These are phyloP conservation scores for Lagenorhynchus albirostris DNA, from an alignment of 2,113 vertebrate species.

Conservation along the genomic window DNA sequence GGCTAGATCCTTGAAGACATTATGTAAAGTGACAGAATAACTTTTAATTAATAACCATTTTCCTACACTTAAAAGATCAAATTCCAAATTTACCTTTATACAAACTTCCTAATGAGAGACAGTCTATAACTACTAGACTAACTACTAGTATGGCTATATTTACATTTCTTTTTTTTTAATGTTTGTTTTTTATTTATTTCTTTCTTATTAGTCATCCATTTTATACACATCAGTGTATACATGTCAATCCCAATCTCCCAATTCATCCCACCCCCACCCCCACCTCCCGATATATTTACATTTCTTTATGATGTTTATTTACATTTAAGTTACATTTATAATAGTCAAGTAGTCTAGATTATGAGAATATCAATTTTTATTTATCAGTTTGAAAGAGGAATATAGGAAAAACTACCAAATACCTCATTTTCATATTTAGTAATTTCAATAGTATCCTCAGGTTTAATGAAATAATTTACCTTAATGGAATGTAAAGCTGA, in stretches of 20 bases:
- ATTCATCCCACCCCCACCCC: too few species aligned
- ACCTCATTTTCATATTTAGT: neutral
- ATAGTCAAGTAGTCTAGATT: neutral
- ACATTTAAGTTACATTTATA: neutral
- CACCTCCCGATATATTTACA: neutral
- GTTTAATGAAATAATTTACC: neutral
- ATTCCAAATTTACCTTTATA: neutral
- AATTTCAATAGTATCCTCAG: neutral
- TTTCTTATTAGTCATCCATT: too few species aligned
- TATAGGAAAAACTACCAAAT: neutral
- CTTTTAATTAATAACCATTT: neutral
- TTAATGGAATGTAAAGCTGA: neutral
- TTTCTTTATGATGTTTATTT: neutral
- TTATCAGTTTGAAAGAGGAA: neutral
- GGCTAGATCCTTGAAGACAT: neutral
- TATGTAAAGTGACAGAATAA: neutral
- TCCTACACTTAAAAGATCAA: neutral
- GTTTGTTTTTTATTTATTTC: neutral
- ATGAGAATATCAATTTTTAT: neutral
- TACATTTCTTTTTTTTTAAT: neutral
- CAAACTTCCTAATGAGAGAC: neutral
- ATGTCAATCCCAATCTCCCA: too few species aligned
- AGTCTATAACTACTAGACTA: neutral
- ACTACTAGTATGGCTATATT: neutral
- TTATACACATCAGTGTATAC: too few species aligned